These are phyloP conservation scores for Luidia sarsii DNA, from an alignment of 53 echinoderm and acorn worm species.

Conservation along the genomic window DNA sequence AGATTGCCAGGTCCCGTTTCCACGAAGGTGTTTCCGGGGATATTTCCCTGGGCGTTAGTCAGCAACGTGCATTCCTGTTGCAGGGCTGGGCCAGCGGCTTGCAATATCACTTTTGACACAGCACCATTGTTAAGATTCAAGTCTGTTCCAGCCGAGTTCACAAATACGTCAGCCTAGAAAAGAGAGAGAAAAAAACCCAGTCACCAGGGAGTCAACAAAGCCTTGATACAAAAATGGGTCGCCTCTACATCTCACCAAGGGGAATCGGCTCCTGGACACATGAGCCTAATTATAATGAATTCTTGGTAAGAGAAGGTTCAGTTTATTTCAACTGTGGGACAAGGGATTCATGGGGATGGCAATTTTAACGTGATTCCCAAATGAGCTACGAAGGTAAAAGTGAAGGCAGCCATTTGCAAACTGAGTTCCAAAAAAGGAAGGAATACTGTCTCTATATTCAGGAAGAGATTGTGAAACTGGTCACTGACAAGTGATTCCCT, in stretches of 20 bases:
- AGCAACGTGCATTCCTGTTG: slow-evolving; percentile 55
- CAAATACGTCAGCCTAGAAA: slow-evolving; percentile 60
- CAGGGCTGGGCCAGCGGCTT: slow-evolving; percentile 36
- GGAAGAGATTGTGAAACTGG: too few species aligned
- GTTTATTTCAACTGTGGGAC: too few species aligned
- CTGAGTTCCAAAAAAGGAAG: not conserved
- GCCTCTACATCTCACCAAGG: too few species aligned
- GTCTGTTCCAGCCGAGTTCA: slow-evolving; percentile 50
- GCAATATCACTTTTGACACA: slow-evolving; percentile 28
- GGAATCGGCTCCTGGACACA: too few species aligned
- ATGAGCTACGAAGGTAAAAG: too few species aligned
- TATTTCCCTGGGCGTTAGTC: slow-evolving; percentile 22
- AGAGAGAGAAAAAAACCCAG: not conserved
- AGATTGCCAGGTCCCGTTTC: slow-evolving; percentile 51
- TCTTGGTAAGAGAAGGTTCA: too few species aligned
- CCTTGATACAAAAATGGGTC: too few species aligned
- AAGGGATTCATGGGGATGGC: too few species aligned
- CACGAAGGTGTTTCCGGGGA: slow-evolving; percentile 10
- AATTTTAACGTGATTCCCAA: slow-evolving; percentile 24
- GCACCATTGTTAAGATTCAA: slow-evolving; percentile 35
- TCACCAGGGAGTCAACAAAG: too few species aligned
- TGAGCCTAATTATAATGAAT: not conserved
- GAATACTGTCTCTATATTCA: not conserved
- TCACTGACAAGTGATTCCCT: too few species aligned
- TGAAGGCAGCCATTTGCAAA: slow-evolving; percentile 44